Evolutionary conservation across 2,797 vertebrate genomes (phyloP).

Genomic region (Platalea minor): DNA sequence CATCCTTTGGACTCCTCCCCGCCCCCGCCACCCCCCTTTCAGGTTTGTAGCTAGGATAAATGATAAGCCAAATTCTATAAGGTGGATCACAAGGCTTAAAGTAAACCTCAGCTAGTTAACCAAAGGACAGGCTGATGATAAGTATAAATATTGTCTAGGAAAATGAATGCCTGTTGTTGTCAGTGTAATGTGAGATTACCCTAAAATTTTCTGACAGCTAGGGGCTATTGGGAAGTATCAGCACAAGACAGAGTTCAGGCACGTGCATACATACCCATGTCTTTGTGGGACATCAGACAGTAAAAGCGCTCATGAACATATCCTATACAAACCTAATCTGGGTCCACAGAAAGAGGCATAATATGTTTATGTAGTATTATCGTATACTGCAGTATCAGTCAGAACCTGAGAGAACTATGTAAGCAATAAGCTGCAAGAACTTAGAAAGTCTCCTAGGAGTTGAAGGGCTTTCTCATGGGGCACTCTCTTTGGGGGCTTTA

Average conservation of each 20-base stretch:
- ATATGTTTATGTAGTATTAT: not conserved
- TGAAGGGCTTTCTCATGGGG: not conserved
- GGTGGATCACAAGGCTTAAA: constrained; percentile 30
- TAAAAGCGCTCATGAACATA: not conserved
- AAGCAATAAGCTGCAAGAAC: not conserved
- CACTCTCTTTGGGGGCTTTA: not conserved
- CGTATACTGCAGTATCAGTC: not conserved
- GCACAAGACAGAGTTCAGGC: not conserved
- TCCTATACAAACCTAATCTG: not conserved
- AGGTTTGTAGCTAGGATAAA: constrained; percentile 10
- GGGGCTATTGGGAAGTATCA: not conserved
- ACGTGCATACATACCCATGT: not conserved
- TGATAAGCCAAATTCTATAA: constrained; percentile 27
- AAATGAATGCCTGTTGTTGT: constrained; percentile 65
- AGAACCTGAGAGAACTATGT: not conserved
- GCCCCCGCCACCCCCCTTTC: not conserved
- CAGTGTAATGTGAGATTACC: constrained; percentile 44
- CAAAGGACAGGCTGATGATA: constrained; percentile 27
- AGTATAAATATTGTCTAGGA: constrained; percentile 46
- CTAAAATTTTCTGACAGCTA: not conserved
- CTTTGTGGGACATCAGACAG: not conserved
- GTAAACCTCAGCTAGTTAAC: constrained; percentile 56
- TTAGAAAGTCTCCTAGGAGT: not conserved
- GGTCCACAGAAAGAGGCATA: not conserved
- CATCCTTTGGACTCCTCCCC: not conserved